phyloP scores from a whole-genome alignment of 2,113 vertebrate genomes.

The Danionella cerebrum region DNA sequence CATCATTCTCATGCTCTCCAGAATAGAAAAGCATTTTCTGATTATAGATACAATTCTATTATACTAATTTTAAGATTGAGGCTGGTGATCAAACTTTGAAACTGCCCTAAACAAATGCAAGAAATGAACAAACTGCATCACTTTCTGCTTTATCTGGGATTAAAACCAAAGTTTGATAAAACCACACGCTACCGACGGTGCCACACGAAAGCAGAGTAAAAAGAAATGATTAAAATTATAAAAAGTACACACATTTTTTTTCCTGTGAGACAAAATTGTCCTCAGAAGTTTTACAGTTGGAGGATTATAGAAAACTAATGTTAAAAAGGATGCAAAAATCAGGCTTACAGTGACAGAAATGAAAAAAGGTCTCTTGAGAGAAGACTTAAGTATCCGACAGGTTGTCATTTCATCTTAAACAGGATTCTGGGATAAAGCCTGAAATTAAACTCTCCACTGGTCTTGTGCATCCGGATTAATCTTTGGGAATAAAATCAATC shows the following conservation, averaged over 20 bases:
- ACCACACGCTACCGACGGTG: too few relatives aligned
- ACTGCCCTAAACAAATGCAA: too few relatives aligned
- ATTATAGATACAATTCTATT: too few relatives aligned
- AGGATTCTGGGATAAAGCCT: conserved; percentile 1
- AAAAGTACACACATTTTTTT: too few relatives aligned
- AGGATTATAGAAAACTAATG: not conserved
- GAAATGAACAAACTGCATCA: too few relatives aligned
- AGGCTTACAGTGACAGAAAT: not conserved
- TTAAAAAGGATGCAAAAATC: not conserved
- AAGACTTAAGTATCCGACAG: not conserved
- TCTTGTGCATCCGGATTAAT: conserved; percentile 11
- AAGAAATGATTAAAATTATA: not conserved
- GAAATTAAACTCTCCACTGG: not conserved
- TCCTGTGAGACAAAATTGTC: not conserved
- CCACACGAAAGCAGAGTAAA: too few relatives aligned
- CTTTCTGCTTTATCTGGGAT: too few relatives aligned
- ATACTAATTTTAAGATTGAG: too few relatives aligned
- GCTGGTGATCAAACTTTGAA: too few relatives aligned
- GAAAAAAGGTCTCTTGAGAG: not conserved
- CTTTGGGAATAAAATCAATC: not conserved
- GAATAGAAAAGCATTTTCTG: too few relatives aligned
- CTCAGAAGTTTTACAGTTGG: conserved; percentile 12
- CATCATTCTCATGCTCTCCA: too few relatives aligned
- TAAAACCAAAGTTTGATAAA: too few relatives aligned
- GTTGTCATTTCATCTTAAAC: conserved; percentile 13